A percentile compares a stretch with the other conserved stretches of the same genome.
Conservation (phyloP, 2,797 vertebrate genomes). For the Eulemur rubriventer region DNA sequence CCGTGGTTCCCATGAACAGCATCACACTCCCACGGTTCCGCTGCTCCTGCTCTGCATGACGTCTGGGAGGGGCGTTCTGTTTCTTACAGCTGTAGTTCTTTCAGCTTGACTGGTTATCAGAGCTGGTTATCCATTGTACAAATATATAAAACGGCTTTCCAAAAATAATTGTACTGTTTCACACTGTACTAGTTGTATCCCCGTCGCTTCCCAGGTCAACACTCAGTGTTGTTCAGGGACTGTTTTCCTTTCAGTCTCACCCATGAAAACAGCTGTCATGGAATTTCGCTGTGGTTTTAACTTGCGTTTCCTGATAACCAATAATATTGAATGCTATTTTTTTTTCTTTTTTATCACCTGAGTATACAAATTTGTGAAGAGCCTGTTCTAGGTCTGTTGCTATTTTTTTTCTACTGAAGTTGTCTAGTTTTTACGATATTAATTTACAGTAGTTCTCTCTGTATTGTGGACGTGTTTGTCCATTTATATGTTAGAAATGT, state of each 20-base stretch:
- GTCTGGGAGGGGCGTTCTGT: accelerated
- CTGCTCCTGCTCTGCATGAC: background rate
- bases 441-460: background rate
- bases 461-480: background rate
- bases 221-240: too few species aligned
- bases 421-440: background rate
- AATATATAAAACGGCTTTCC: background rate
- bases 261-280: background rate
- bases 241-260: too few species aligned
- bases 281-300: too few species aligned
- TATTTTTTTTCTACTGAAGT: background rate
- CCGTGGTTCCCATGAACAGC: accelerated
- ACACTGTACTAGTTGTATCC: accelerated
- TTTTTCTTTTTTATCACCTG: background rate
- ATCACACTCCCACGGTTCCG: accelerated
- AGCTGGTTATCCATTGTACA: too few species aligned
- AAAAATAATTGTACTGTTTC: accelerated
- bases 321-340: background rate
- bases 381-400: background rate
- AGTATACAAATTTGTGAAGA: background rate
- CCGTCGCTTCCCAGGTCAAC: too few species aligned
- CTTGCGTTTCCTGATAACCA: background rate
- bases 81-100: background rate
- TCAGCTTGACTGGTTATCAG: too few species aligned
- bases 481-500: background rate